phyloP scores from a whole-genome alignment of 2,113 vertebrate species.

The Boleophthalmus pectinirostris region DNA sequence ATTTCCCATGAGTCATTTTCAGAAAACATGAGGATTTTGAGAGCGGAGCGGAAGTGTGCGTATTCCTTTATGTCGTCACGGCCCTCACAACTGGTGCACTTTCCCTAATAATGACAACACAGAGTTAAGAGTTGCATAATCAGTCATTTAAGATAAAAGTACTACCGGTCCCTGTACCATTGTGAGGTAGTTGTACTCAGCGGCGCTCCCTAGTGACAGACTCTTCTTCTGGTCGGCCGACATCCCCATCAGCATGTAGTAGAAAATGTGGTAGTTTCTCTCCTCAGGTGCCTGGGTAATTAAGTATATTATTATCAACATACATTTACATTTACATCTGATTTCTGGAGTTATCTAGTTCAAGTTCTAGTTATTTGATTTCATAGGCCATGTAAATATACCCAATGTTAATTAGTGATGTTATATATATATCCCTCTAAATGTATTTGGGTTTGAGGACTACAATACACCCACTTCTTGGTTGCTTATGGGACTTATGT shows the following conservation, averaged over 20 bases:
- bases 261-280: slow-evolving; percentile 97
- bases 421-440: no score
- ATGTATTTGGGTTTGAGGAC: no score
- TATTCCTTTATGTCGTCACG: slow-evolving; percentile 86
- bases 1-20: slow-evolving; percentile 91
- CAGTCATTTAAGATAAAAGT: neutral
- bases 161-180: slow-evolving; percentile 67
- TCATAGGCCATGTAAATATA: no score
- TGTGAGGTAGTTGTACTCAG: slow-evolving; percentile 89
- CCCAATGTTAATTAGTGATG: no score
- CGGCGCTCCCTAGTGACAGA: slow-evolving; percentile 83
- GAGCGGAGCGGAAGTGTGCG: slow-evolving; percentile 87
- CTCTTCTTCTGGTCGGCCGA: slow-evolving; percentile 86
- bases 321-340: neutral
- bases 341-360: no score
- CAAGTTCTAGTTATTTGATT: no score
- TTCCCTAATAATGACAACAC: slow-evolving; percentile 77
- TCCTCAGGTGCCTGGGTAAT: slow-evolving; percentile 85
- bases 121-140: neutral
- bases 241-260: slow-evolving; percentile 95
- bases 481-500: neutral
- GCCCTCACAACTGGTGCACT: slow-evolving; percentile 85
- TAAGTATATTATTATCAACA: neutral
- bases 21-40: slow-evolving; percentile 94
- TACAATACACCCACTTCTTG: no score